phyloP scores from a whole-genome alignment of 2,888 invertebrate species.

The Drosophila birchii region DNA sequence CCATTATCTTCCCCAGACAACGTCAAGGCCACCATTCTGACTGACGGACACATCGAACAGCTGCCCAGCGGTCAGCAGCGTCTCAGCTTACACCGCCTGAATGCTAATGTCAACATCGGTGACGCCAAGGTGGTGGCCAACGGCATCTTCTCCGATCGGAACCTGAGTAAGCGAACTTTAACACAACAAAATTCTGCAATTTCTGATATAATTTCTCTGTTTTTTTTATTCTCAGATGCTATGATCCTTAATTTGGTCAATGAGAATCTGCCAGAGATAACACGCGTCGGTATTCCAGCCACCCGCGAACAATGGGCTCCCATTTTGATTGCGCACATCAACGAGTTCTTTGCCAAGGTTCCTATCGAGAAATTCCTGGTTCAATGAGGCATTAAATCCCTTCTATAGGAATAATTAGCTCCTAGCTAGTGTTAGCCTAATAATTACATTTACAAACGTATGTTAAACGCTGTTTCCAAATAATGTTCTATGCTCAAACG shows the following conservation, averaged over 20 bases:
- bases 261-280: slow-evolving; percentile 86
- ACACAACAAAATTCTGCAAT: background rate
- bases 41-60: slow-evolving; percentile 78
- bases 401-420: slow-evolving; percentile 24
- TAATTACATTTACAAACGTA: slow-evolving; percentile 51
- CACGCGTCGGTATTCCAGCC: slow-evolving; percentile 85
- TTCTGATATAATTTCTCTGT: background rate
- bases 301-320: slow-evolving; percentile 84
- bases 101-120: slow-evolving; percentile 81
- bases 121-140: slow-evolving; percentile 79
- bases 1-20: slow-evolving; percentile 64
- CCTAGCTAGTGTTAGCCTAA: slow-evolving; percentile 67
- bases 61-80: slow-evolving; percentile 68
- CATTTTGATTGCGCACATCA: slow-evolving; percentile 81
- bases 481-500: slow-evolving; percentile 52
- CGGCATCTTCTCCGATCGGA: slow-evolving; percentile 83
- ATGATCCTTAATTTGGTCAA: slow-evolving; percentile 85
- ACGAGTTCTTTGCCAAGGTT: slow-evolving; percentile 83
- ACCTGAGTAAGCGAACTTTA: slow-evolving; percentile 75
- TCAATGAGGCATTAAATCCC: slow-evolving; percentile 54
- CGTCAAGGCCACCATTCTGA: slow-evolving; percentile 76
- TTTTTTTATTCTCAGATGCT: slow-evolving; percentile 62
- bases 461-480: slow-evolving; percentile 72
- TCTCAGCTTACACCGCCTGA: slow-evolving; percentile 78
- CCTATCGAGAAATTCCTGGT: slow-evolving; percentile 83